phyloP scores from a whole-genome alignment of 2,797 vertebrate species.

The Neosilurus hyrtlii region DNA sequence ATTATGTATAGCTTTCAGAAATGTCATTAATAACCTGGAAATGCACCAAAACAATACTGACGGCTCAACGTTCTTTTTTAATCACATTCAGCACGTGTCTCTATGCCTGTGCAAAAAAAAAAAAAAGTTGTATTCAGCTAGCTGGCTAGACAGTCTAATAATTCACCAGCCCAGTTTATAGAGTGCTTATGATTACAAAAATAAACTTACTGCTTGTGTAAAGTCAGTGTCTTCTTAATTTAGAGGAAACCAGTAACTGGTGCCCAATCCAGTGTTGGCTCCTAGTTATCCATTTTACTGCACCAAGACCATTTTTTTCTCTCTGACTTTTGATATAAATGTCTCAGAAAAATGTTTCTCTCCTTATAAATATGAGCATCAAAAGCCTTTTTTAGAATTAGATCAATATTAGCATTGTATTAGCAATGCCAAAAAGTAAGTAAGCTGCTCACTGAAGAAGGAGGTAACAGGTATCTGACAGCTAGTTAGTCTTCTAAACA shows the following conservation, averaged over 20 bases:
- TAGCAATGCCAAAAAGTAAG: too few species aligned
- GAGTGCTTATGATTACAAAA: not conserved
- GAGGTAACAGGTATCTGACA: too few species aligned
- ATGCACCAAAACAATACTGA: not conserved
- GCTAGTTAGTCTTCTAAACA: too few species aligned
- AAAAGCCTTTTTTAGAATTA: too few species aligned
- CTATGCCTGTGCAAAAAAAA: not conserved
- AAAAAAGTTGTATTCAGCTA: slow-evolving; percentile 42
- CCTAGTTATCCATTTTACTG: too few species aligned
- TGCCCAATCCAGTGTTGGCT: not conserved
- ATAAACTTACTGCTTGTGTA: not conserved
- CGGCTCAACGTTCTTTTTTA: not conserved
- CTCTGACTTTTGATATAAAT: too few species aligned
- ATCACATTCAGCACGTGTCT: not conserved
- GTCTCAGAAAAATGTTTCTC: too few species aligned
- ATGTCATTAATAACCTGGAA: not conserved
- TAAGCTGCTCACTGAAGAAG: too few species aligned
- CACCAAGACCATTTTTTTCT: too few species aligned
- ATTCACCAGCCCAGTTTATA: not conserved
- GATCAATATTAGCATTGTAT: too few species aligned
- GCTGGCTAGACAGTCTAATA: not conserved
- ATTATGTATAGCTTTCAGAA: not conserved
- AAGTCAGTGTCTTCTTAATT: not conserved
- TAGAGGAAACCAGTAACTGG: not conserved
- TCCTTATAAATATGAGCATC: too few species aligned